Evolutionary conservation across 1,140 invertebrate genomes (phyloP).

Genomic region (Ceratosolen fusciceps): DNA sequence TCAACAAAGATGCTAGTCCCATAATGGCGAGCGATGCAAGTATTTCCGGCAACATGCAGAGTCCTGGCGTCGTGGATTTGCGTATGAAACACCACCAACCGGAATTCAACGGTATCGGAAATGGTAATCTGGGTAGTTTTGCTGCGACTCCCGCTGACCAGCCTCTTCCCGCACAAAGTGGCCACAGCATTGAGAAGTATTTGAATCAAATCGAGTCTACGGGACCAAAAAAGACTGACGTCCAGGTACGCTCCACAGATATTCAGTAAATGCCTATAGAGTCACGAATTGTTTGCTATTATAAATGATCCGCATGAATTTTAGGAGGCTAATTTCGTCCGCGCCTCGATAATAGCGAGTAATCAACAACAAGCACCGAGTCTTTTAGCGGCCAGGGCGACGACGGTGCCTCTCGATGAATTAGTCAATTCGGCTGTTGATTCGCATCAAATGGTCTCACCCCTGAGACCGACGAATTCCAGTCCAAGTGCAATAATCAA

Average conservation of each 20-base stretch:
- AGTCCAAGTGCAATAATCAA: conserved; percentile 63
- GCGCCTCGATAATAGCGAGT: conserved; percentile 70
- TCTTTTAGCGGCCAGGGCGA: conserved; percentile 69
- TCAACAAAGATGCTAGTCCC: conserved; percentile 70
- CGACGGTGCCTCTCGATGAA: conserved; percentile 75
- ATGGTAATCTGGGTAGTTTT: conserved; percentile 58
- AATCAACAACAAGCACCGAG: conserved; percentile 68
- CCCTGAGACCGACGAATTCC: conserved; percentile 57
- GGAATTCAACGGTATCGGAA: conserved; percentile 54
- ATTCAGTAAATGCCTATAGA: too few species aligned
- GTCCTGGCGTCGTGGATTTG: conserved; percentile 66
- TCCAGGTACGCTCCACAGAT: conserved; percentile 11
- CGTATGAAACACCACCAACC: conserved; percentile 68
- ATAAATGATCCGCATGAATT: not conserved
- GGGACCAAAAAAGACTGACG: conserved; percentile 57
- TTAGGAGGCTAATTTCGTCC: conserved; percentile 48
- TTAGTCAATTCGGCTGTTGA: conserved; percentile 77
- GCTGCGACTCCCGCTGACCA: conserved; percentile 59
- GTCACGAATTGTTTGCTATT: too few species aligned
- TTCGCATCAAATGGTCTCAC: conserved; percentile 63
- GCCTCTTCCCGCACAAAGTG: conserved; percentile 73
- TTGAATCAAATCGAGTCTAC: conserved; percentile 72
- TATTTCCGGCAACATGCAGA: conserved; percentile 56
- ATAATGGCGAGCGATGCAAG: conserved; percentile 65
- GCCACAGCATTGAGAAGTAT: conserved; percentile 75